Base-by-base conservation (phyloP, 2,888 invertebrate genomes). In the Xylocampa areola region DNA sequence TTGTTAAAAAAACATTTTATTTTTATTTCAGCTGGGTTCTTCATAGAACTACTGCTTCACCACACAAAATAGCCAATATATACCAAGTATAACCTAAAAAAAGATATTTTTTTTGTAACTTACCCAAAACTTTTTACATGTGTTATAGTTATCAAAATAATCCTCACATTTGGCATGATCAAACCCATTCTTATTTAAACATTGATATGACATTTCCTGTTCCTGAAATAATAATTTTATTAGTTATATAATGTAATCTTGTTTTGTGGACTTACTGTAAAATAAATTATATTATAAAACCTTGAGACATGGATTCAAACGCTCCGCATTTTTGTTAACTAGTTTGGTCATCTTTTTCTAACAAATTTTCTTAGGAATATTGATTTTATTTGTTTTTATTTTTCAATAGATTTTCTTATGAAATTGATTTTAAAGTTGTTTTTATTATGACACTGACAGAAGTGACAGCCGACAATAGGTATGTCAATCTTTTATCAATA, bases 101-200 rank as follows among this genome's bases (percentile, higher is more conserved):
- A 21, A 4, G 19, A 27, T 10, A 14, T 40, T 33, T 25, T 25
- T n/a, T n/a, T n/a, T n/a, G n/a, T n/a, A 16, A 33, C 81, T 88
- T 94, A 97, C 98, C 98, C 98, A 98, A 90, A 98, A 98, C 62
- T 95, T 95, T 85, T 96, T 96, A 85, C 98, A 98, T 2, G 94
- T 95, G 62, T 95, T 96, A 81, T 97, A 97, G 85, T 98, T 98
- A 29, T 95, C 95, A 80, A 97, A 97, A 82, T 96, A 95, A 0
- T 87, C 53, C 75, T 90, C 87, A 80, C 98, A 98, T 78, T 95
- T 95, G 0, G 95, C 94, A 45, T 94, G 94, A 67, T 96, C 95
- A 76, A 95, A 97, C 73, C 95, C 95, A 81, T 96, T 95, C 45
- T 95, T 95, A 76, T 95, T 94, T 14, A 97, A 91, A 79, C 98